Evolutionary conservation across 1,140 invertebrate species (phyloP).

Genomic region (Liolophura sinensis): DNA sequence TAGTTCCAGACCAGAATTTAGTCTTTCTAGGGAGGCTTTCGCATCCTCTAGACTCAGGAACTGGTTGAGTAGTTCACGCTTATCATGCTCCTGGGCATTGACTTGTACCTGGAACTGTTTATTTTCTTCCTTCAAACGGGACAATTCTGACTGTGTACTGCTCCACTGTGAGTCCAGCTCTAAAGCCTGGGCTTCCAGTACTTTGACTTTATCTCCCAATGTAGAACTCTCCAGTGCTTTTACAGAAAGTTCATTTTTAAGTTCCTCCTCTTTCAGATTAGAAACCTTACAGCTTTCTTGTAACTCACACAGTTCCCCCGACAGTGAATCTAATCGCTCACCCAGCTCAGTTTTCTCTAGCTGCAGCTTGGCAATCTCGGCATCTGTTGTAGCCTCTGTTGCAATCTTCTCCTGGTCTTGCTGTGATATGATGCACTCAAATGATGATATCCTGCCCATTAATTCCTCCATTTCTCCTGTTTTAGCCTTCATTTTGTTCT

Average conservation of each 20-base stretch:
- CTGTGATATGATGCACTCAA: too few species aligned
- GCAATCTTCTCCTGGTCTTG: neutral
- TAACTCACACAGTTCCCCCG: constrained; percentile 8
- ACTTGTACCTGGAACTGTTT: constrained; percentile 15
- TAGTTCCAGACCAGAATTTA: neutral
- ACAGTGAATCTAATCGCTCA: constrained; percentile 7
- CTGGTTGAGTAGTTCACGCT: constrained; percentile 22
- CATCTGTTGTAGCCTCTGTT: constrained; percentile 8
- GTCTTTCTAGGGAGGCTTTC: constrained; percentile 17
- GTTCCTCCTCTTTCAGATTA: constrained; percentile 8
- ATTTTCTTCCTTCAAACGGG: constrained; percentile 7
- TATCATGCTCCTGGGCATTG: constrained; percentile 22
- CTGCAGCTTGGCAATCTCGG: constrained; percentile 9
- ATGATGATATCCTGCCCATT: too few species aligned
- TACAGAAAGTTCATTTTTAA: constrained; percentile 11
- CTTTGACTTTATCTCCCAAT: constrained; percentile 16
- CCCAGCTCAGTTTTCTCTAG: constrained; percentile 1
- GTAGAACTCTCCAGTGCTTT: constrained; percentile 14
- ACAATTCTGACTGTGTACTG: constrained; percentile 5
- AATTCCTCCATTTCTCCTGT: too few species aligned
- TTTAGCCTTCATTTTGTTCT: too few species aligned
- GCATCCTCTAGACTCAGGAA: constrained; percentile 26
- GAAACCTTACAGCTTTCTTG: constrained; percentile 1
- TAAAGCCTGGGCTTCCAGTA: constrained; percentile 1
- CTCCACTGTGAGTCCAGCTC: neutral